Base-by-base conservation (phyloP, 2,113 vertebrate genomes). In the Podarcis muralis region DNA sequence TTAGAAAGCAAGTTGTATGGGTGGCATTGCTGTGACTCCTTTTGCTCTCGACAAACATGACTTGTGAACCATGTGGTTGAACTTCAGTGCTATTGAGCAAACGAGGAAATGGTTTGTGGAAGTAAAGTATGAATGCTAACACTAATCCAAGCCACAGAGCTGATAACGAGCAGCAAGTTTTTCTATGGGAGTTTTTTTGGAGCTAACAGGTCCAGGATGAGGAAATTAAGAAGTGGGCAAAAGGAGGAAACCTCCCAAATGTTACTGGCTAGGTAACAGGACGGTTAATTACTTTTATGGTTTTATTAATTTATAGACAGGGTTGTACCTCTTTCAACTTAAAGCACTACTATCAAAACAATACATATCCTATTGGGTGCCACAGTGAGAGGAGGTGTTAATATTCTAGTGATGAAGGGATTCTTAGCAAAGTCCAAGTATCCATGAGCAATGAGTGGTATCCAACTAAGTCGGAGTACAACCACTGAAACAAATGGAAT, bases 1-100 rank as follows among this genome's bases (percentile, higher is more conserved):
- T 84, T 78, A 86, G 88, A 89, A 88, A 90, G 5, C 8, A 66
- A 85, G 85, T 32, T 43, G 78, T 15, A 3, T 75, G 32, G 25
- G 57, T 87, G 90, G 78, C 35, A 87, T 86, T 0, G 0, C 90
- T 84, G 27, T 48, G 0, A 84, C 92, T 89, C 81, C 59, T 5
- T 32, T 92, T 76, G 40, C 32, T 43, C 20, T 1, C n/a, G 1
- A 6, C 35, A 0, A 18, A n/a, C 0, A 27, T 53, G 1, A 40
- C 78, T 80, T 89, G 6, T 65, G 81, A 66, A 85, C 22, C n/a
- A 25, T 18, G 9, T 1, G 2, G 8, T 22, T 74, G 35, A 66
- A 66, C 25, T 22, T 40, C 30, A 3, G 0, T 0, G 2, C 75
- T 48, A 30, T 71, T 71, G 69, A 88, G 35, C 48, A 43, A 53